Conservation (phyloP, 2,113 vertebrate species). For the Numenius arquata region DNA sequence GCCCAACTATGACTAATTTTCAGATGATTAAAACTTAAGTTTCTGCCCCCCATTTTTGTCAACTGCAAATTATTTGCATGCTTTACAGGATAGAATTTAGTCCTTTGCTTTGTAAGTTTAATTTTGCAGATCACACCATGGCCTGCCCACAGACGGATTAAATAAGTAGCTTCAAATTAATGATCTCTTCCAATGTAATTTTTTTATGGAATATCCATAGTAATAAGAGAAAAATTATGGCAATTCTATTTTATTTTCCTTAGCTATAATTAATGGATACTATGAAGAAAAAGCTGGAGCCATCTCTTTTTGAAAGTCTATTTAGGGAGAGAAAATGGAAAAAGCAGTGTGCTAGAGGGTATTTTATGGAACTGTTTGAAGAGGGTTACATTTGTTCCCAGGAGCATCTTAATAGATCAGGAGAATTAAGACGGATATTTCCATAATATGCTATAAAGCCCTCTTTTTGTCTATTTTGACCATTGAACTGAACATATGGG, state of each 20-base stretch:
- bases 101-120: not conserved
- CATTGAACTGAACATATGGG: not conserved
- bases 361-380: not conserved
- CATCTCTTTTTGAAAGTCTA: not conserved
- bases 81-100: not conserved
- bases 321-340: not conserved
- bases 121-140: not conserved
- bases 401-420: not conserved
- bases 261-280: not conserved
- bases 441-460: not conserved
- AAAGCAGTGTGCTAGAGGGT: accelerated
- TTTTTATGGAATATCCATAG: not conserved
- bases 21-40: not conserved
- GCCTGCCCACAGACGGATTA: not conserved
- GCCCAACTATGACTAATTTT: not conserved
- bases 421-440: not conserved
- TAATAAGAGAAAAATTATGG: not conserved
- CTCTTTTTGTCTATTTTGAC: not conserved
- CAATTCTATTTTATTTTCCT: not conserved
- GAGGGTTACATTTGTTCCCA: not conserved
- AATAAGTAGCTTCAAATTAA: not conserved
- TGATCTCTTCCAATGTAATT: not conserved
- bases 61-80: not conserved
- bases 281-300: not conserved
- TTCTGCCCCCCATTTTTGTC: not conserved